phyloP scores from a whole-genome alignment of 2,797 vertebrate species.

The Hybognathus amarus region DNA sequence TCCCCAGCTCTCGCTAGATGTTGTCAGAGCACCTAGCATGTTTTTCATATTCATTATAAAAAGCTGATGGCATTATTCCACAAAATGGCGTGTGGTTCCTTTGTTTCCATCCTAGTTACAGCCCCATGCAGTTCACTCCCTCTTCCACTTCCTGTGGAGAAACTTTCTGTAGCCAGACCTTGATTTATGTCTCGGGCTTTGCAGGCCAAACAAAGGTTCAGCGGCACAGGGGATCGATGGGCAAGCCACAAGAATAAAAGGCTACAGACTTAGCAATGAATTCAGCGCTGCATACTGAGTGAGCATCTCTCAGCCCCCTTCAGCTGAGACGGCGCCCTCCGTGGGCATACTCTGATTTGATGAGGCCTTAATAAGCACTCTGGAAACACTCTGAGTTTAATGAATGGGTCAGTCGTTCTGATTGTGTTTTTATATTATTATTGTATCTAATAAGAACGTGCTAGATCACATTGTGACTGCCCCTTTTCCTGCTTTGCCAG shows the following conservation, averaged over 20 bases:
- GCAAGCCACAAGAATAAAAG: constrained; percentile 44
- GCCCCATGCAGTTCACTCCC: constrained; percentile 17
- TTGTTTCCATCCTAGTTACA: constrained; percentile 31
- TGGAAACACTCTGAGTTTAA: constrained; percentile 41
- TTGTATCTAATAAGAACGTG: constrained; percentile 7
- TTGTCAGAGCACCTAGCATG: constrained; percentile 11
- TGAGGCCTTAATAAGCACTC: constrained; percentile 53
- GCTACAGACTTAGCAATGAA: constrained; percentile 38
- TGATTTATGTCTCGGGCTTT: constrained; percentile 60
- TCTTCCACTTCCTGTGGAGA: constrained; percentile 45
- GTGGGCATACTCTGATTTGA: constrained; percentile 35
- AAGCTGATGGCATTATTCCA: constrained; percentile 6
- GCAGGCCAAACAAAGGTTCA: constrained; percentile 60
- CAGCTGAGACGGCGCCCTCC: constrained; percentile 33
- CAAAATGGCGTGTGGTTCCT: not conserved
- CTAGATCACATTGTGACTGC: not conserved
- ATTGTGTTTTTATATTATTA: constrained; percentile 36
- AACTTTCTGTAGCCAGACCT: constrained; percentile 55
- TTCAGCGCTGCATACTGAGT: constrained; percentile 57
- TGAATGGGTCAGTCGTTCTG: constrained; percentile 41
- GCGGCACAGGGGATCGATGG: constrained; percentile 55
- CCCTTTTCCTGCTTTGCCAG: constrained; percentile 16
- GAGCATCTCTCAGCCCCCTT: constrained; percentile 37
- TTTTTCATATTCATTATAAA: constrained; percentile 19
- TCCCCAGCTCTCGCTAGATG: not conserved